phyloP scores from a whole-genome alignment of 2,888 invertebrate species.

The Eilema sororculum region DNA sequence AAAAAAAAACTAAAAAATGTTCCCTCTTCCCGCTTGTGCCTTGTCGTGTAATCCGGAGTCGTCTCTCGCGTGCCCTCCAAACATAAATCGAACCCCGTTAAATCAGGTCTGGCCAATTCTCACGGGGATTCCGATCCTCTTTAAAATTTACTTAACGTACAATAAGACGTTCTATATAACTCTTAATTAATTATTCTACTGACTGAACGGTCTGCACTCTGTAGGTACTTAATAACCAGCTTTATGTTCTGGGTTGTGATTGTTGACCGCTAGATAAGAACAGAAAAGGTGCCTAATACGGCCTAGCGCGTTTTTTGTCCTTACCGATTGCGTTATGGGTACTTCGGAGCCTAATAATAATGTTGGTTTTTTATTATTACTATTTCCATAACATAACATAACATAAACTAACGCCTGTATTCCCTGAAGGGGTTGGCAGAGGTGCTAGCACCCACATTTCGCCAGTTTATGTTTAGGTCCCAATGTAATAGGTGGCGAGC shows the following conservation, averaged over 20 bases:
- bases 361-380: no score
- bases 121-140: conserved; percentile 69
- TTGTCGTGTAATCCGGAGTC: conserved; percentile 40
- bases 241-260: background rate
- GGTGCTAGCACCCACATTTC: no score
- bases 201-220: background rate
- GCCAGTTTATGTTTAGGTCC: no score
- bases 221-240: background rate
- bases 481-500: no score
- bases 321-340: no score
- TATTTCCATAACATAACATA: no score
- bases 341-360: no score
- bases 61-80: conserved; percentile 68
- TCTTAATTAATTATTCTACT: conserved; percentile 41
- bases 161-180: conserved; percentile 60
- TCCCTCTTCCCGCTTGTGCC: conserved; percentile 27
- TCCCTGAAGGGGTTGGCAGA: no score
- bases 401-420: no score
- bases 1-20: no score
- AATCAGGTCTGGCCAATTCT: conserved; percentile 73
- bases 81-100: conserved; percentile 79
- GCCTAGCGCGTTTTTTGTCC: no score
- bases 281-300: no score
- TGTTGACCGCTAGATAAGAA: background rate
- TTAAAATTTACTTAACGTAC: conserved; percentile 73